Evolutionary conservation across 1,140 invertebrate genomes (phyloP).

Genomic region (Dinoponera quadriceps): DNA sequence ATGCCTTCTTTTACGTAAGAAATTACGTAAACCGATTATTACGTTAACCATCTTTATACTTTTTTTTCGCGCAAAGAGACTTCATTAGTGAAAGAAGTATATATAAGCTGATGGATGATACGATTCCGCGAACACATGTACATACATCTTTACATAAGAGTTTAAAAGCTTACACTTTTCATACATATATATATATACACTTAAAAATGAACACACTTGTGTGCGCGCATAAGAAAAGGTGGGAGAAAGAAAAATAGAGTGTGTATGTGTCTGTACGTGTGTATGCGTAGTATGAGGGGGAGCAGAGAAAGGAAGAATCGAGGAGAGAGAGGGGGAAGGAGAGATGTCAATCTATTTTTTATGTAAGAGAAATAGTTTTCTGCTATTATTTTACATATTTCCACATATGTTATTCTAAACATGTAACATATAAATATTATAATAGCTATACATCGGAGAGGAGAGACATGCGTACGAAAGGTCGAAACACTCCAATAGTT

Average conservation of each 20-base stretch:
- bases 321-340: constrained; percentile 59
- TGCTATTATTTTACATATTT: constrained; percentile 81
- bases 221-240: constrained; percentile 64
- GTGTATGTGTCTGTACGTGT: no score
- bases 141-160: constrained; percentile 61
- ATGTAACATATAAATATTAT: constrained; percentile 61
- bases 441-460: constrained; percentile 65
- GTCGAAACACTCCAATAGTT: constrained; percentile 54
- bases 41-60: constrained; percentile 18
- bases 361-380: constrained; percentile 81
- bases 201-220: constrained; percentile 62
- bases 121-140: constrained; percentile 53
- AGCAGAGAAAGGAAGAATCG: constrained; percentile 64
- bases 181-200: constrained; percentile 72
- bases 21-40: constrained; percentile 20
- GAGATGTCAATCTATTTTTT: constrained; percentile 81
- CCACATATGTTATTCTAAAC: constrained; percentile 66
- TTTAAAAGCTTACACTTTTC: constrained; percentile 61
- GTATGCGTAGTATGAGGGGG: constrained; percentile 51
- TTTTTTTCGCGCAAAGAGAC: constrained; percentile 18
- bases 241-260: constrained; percentile 66
- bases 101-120: constrained; percentile 39
- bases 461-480: constrained; percentile 60
- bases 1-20: constrained; percentile 17
- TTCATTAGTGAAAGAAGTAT: constrained; percentile 11